Evolutionary conservation across 1,140 invertebrate species (phyloP).

Genomic region (Aporrectodea caliginosa): DNA sequence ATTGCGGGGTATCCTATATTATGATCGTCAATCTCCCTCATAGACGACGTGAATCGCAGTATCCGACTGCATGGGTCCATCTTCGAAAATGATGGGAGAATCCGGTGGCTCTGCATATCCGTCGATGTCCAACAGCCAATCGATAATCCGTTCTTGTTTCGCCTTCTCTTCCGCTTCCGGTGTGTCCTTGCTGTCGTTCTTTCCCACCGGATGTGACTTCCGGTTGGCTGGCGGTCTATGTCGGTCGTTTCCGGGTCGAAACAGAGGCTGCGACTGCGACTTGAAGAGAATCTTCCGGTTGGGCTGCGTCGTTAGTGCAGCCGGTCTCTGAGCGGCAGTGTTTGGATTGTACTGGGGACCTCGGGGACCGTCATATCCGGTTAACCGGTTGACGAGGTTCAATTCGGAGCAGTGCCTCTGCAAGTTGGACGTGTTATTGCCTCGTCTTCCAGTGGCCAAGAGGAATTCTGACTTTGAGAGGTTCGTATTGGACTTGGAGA

Average conservation of each 20-base stretch:
- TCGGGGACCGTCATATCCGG: no score
- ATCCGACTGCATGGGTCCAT: constrained; percentile 6
- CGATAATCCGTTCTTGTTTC: constrained; percentile 10
- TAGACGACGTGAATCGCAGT: constrained; percentile 23
- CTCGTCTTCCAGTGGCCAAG: no score
- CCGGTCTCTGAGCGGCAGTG: no score
- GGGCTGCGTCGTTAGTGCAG: no score
- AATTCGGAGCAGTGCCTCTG: no score
- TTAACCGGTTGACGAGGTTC: no score
- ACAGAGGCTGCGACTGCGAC: background rate
- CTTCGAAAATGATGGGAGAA: constrained; percentile 2
- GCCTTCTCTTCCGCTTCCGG: background rate
- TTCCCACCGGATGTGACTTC: background rate
- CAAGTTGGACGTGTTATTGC: no score
- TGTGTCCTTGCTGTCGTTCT: background rate
- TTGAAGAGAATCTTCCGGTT: no score
- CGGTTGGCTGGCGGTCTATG: background rate
- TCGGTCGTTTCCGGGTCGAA: background rate
- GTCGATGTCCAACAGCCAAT: constrained; percentile 12
- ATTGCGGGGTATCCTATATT: no score
- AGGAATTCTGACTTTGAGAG: no score
- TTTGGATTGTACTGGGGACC: no score
- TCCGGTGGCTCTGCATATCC: background rate
- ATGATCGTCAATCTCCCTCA: constrained; percentile 16
- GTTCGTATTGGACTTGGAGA: no score